These are phyloP conservation scores for Priocnemis perturbator DNA, from an alignment of 2,888 invertebrate species.

Conservation along the genomic window DNA sequence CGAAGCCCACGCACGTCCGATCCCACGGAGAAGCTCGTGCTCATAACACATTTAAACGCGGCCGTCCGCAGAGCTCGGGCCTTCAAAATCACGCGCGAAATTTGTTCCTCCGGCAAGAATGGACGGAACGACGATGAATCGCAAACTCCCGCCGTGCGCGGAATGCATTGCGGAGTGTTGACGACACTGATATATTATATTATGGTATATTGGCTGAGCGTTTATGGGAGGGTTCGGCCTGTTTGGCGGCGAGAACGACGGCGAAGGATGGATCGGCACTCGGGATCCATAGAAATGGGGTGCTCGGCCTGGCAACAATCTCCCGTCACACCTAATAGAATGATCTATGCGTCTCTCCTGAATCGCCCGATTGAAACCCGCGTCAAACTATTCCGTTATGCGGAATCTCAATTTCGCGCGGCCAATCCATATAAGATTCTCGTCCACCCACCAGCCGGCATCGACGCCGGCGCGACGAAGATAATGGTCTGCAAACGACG, in stretches of 20 bases:
- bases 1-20: too few relatives aligned
- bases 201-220: conserved; percentile 41
- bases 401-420: conserved; percentile 6
- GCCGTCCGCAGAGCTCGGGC: too few relatives aligned
- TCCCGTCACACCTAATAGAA: conserved; percentile 53
- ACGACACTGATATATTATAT: conserved; percentile 51
- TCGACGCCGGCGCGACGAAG: too few relatives aligned
- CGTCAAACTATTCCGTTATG: not conserved
- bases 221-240: conserved; percentile 22
- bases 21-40: too few relatives aligned
- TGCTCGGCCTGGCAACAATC: conserved; percentile 40
- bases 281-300: conserved; percentile 40
- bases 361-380: conserved; percentile 49
- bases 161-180: conserved; percentile 37
- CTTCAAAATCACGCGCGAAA: too few relatives aligned
- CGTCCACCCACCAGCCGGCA: too few relatives aligned
- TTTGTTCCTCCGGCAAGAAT: too few relatives aligned
- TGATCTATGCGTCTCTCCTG: conserved; percentile 54
- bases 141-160: not conserved
- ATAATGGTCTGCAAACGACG: too few relatives aligned
- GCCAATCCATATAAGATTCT: not conserved
- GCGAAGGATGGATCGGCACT: conserved; percentile 25
- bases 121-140: too few relatives aligned
- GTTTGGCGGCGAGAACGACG: not conserved
- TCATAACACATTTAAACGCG: too few relatives aligned